Conservation (phyloP, 2,797 vertebrate genomes). For the Anomalospiza imberbis region DNA sequence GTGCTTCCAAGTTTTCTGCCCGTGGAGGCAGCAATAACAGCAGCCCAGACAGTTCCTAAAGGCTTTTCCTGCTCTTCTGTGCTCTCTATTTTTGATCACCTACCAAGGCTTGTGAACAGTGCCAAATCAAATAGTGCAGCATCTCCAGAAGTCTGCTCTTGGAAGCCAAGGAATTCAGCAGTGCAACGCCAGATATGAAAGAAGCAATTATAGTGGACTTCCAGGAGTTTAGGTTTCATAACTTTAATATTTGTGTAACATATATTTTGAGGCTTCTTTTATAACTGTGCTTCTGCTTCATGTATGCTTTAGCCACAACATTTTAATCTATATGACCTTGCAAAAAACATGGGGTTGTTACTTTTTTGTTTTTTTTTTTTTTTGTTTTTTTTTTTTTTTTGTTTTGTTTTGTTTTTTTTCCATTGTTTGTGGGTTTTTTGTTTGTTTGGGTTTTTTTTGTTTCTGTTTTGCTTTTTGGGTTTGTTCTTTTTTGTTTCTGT, state of each 20-base stretch:
- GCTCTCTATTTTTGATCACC: constrained; percentile 74
- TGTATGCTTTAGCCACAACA: not conserved
- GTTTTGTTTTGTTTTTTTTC: no score
- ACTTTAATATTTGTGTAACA: constrained; percentile 28
- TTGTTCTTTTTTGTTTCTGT: not conserved
- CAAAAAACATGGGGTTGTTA: not conserved
- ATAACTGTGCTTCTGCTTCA: not conserved
- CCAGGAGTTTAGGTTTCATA: constrained; percentile 35
- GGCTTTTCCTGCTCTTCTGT: constrained; percentile 71
- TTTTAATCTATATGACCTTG: not conserved
- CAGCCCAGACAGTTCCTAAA: constrained; percentile 70
- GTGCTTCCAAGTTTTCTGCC: constrained; percentile 45
- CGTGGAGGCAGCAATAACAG: constrained; percentile 42
- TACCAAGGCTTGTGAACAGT: constrained; percentile 65
- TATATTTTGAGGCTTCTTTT: constrained; percentile 22
- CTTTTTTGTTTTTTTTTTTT: not conserved
- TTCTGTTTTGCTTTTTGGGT: no score
- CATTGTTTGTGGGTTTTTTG: no score
- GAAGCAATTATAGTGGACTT: constrained; percentile 46
- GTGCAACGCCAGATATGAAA: constrained; percentile 47
- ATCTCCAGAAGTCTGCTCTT: constrained; percentile 63
- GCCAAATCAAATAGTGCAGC: constrained; percentile 77
- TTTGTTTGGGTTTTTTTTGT: no score
- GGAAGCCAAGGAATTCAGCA: constrained; percentile 67
- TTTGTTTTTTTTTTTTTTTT: no score